phyloP scores from a whole-genome alignment of 2,888 invertebrate species.

The Lycaena phlaeas region DNA sequence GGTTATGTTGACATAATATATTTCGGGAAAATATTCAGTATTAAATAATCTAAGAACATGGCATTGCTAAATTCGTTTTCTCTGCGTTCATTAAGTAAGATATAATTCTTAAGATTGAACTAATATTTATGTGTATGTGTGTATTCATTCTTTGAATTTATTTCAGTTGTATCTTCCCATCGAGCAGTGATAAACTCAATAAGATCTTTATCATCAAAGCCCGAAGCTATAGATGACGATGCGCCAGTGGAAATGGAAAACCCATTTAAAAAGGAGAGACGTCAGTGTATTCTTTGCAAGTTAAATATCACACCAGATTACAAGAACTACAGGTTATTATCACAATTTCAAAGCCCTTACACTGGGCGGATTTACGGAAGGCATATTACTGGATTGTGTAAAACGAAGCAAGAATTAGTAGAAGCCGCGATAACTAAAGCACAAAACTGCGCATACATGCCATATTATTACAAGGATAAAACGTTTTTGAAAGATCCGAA shows the following conservation, averaged over 20 bases:
- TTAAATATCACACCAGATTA: conserved; percentile 87
- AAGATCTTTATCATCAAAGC: conserved; percentile 32
- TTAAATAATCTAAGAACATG: not conserved
- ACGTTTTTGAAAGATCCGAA: conserved; percentile 89
- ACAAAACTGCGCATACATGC: conserved; percentile 87
- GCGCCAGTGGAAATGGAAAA: conserved; percentile 78
- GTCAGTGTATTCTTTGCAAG: conserved; percentile 87
- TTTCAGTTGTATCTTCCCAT: conserved; percentile 37
- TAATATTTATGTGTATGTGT: not conserved
- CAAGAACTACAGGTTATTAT: conserved; percentile 91
- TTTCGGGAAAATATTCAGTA: not conserved
- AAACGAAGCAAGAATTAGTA: conserved; percentile 82
- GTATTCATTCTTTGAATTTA: too few species aligned
- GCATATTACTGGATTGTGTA: conserved; percentile 95
- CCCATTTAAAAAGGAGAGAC: conserved; percentile 84
- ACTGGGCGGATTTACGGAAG: conserved; percentile 94
- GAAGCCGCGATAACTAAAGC: conserved; percentile 83
- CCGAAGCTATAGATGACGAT: conserved; percentile 33
- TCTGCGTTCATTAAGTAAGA: not conserved
- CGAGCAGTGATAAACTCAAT: conserved; percentile 26
- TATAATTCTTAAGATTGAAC: too few species aligned
- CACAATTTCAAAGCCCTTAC: conserved; percentile 96
- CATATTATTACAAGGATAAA: conserved; percentile 84
- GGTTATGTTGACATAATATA: not conserved
- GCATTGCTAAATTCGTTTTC: conserved; percentile 3